phyloP scores from a whole-genome alignment of 2,888 invertebrate genomes.

The Monopis laevigella region DNA sequence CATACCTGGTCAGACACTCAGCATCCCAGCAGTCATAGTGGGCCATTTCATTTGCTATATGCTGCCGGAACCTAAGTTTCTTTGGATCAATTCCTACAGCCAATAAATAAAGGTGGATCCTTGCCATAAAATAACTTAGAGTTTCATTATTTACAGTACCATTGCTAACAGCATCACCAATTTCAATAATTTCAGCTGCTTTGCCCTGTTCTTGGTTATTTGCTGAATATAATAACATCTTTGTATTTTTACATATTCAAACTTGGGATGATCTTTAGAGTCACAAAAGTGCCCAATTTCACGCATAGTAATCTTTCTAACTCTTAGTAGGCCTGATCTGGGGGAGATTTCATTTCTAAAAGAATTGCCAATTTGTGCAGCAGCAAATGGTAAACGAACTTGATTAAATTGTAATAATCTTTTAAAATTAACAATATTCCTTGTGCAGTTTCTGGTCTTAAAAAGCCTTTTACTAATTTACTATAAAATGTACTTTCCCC shows the following conservation, averaged over 20 bases:
- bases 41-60: conserved; percentile 99
- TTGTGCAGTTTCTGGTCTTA: conserved; percentile 99
- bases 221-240: conserved; percentile 90
- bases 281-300: conserved; percentile 99
- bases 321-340: conserved; percentile 92
- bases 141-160: conserved; percentile 96
- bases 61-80: conserved; percentile 94
- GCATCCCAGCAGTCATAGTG: conserved; percentile 99
- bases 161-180: conserved; percentile 89
- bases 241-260: conserved; percentile 77
- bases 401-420: conserved; percentile 97
- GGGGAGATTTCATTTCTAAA: conserved; percentile 99
- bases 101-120: conserved; percentile 89
- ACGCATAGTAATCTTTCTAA: conserved; percentile 99
- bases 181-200: conserved; percentile 77
- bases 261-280: conserved; percentile 93
- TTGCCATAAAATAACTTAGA: conserved; percentile 96
- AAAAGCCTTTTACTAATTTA: conserved; percentile 92
- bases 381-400: conserved; percentile 95
- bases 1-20: conserved; percentile 96
- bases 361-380: conserved; percentile 98
- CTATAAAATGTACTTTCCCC: no score
- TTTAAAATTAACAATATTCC: conserved; percentile 99
- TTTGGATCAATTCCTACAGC: conserved; percentile 88
- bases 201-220: conserved; percentile 98